Base-by-base conservation (phyloP, 2,888 invertebrate genomes). In the Tipula vernalis region DNA sequence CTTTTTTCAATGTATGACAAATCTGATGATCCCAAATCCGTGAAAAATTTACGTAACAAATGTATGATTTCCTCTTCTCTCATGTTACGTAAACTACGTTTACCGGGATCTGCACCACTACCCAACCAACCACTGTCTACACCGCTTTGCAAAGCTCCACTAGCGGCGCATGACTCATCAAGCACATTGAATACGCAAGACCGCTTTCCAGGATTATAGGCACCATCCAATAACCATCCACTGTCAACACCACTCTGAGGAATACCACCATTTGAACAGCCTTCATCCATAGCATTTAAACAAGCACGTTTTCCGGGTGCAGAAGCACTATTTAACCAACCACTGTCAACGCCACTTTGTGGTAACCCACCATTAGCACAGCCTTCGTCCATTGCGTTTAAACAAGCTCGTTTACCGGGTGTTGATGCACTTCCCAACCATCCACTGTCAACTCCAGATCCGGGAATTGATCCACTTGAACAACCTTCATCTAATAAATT, bases 401-500 rank as follows among this genome's bases (percentile, higher is more conserved):
- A 89, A 87, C 91, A 91, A 2, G 51, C 36, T 36, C 86, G 51
- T 88, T 93, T 93, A 39, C 92, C 92, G 0, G 93, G 93, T 87
- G 91, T 92, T 88, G 92, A 92, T 5, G 91, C 91, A 0, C 92
- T 92, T 83, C 90, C 91, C 10, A 93, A 88, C 87, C 90, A 93
- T 86, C 91, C 89, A 85, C 92, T 91, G 86, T 92, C 92, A 1
- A 89, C 89, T 91, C 93, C 93, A 86, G 93, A 90, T 12, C 93
- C 93, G 4, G 90, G 89, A 0, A 93, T 89, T 87, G 92, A 92
- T 10, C 92, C 93, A 88, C 93, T 93, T 86, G 91, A 90, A 88
- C 93, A 93, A 0, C 93, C 93, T 18, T 93, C 93, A 88, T 93
- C 93, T 91, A 93, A 93, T 90, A 93, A 88, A 88, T 91, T 91